phyloP scores from a whole-genome alignment of 2,113 vertebrate species.

The Salvelinus alpinus region DNA sequence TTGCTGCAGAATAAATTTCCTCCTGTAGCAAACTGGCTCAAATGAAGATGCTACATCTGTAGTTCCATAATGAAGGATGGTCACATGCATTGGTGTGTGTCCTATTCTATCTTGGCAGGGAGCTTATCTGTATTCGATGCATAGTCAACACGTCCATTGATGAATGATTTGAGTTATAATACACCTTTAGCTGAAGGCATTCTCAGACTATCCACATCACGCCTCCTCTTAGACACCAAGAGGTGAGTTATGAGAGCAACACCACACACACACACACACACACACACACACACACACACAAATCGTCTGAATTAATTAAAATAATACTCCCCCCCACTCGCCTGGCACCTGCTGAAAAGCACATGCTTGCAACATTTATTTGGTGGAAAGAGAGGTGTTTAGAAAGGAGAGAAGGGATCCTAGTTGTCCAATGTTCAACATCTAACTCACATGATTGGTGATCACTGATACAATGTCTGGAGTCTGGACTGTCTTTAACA shows the following conservation, averaged over 20 bases:
- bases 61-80: neutral
- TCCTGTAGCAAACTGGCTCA: no score
- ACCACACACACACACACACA: no score
- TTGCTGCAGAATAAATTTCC: no score
- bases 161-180: neutral
- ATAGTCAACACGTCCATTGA: neutral
- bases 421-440: neutral
- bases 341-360: constrained; percentile 4
- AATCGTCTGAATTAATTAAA: constrained; percentile 26
- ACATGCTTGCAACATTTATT: neutral
- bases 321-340: constrained; percentile 22
- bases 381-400: constrained; percentile 6
- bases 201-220: neutral
- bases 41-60: no score
- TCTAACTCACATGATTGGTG: neutral
- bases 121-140: neutral
- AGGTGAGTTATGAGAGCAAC: neutral
- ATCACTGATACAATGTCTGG: neutral
- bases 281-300: no score
- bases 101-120: neutral
- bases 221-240: neutral
- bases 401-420: constrained; percentile 6
- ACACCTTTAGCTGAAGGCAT: neutral
- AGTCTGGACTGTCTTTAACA: neutral
- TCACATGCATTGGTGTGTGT: neutral